Base-by-base conservation (phyloP, 2,113 vertebrate species). In the Bagarius yarrelli region DNA sequence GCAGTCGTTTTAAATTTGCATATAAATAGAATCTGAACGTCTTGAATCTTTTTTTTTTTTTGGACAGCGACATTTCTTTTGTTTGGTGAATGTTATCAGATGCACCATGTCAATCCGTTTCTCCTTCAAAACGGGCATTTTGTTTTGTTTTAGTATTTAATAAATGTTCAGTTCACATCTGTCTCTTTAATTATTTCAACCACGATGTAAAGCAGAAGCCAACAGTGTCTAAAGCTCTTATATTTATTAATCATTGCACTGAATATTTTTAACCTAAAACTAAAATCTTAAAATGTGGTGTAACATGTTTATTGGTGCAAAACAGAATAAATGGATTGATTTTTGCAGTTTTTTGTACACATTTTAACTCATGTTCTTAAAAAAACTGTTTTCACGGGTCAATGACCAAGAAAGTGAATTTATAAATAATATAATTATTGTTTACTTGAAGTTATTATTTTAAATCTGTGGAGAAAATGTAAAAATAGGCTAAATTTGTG, bases 11-110 rank as follows among this genome's bases (percentile, higher is more conserved):
- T 23, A 73, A 16, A 73, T 73, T 73, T 73, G 70, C 70, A 73
- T 73, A 73, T 73, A 73, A 73, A 73, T 73, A 73, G 70, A 73
- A 73, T 55, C 27, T 14, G 50, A 30, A 23, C 5, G 50, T 23
- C 50, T 30, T 13, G 18, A 34, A 12, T 47, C 67, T 15, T 27
- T 71, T 44, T n/a, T 47, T 69, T 47, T 11, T 50, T 6, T 69
- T n/a, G n/a, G 44, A 47, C 44, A 11, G 44, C 9, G 44, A 47
- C 44, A 47, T 32, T 63, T 32, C 19, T 23, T 36, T 66, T 36
- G 19, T 66, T 47, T 67, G 25, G 16, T 30, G 69, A 52, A 3
- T 27, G 52, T 6, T 9, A 32, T 50, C 55, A 19, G 70, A 73
- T 55, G 30, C 25, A 30, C 44, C n/a, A 71, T 12, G 30, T 23